A percentile compares a stretch with the other conserved stretches of the same genome.
Conservation (phyloP, 2,888 invertebrate genomes). For the Erebia ligea region DNA sequence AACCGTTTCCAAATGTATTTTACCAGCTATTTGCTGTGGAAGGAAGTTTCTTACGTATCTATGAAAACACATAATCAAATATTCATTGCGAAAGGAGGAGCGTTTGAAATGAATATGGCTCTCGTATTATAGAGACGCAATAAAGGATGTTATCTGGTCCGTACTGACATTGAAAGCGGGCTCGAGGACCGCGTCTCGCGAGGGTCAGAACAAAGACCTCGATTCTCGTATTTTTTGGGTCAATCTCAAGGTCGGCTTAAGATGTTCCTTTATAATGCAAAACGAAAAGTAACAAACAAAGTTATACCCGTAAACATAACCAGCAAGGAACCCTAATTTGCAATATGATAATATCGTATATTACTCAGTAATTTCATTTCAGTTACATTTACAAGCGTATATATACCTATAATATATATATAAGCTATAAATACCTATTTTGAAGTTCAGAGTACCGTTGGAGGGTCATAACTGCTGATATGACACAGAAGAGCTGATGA, state of each 20-base stretch:
- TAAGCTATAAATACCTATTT: slow-evolving; percentile 29
- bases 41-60: slow-evolving; percentile 49
- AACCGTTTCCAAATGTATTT: slow-evolving; percentile 42
- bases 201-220: slow-evolving; percentile 64
- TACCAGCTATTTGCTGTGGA: slow-evolving; percentile 43
- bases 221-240: slow-evolving; percentile 57
- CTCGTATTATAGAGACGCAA: slow-evolving; percentile 51
- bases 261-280: slow-evolving; percentile 38
- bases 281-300: slow-evolving; percentile 33
- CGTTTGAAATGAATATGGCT: slow-evolving; percentile 48
- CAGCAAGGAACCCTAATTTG: slow-evolving; percentile 28
- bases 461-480: slow-evolving; percentile 11
- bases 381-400: neutral
- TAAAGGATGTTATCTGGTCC: slow-evolving; percentile 56
- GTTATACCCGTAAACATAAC: slow-evolving; percentile 34
- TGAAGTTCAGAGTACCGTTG: slow-evolving; percentile 10
- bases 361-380: neutral
- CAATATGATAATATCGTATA: slow-evolving; percentile 21
- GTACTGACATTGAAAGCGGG: slow-evolving; percentile 50
- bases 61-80: slow-evolving; percentile 44
- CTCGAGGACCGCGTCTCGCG: slow-evolving; percentile 51
- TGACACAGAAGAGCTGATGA: neutral
- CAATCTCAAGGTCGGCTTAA: slow-evolving; percentile 61
- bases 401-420: no score
- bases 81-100: slow-evolving; percentile 45